A percentile compares a stretch with the other conserved stretches of the same genome.
Evolutionary conservation across 2,113 vertebrate species (phyloP).

Genomic region (Eurypyga helias): DNA sequence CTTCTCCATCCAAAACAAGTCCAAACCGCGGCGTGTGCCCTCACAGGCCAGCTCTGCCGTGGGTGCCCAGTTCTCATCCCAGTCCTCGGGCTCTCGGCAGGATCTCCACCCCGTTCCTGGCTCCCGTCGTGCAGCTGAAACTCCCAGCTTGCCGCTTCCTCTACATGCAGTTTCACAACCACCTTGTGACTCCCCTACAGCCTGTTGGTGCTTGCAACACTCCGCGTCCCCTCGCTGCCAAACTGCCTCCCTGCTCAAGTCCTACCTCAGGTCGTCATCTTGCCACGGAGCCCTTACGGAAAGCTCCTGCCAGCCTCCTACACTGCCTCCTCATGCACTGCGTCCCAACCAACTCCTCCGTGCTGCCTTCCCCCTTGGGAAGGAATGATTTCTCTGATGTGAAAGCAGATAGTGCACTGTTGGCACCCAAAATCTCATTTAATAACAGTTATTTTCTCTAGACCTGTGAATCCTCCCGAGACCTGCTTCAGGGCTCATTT

Average conservation of each 20-base stretch:
- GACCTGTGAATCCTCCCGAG: slow-evolving; percentile 1
- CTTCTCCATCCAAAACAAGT: background rate
- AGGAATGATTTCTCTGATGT: background rate
- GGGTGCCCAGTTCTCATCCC: background rate
- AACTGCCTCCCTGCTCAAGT: background rate
- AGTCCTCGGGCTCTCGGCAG: background rate
- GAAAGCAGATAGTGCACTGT: background rate
- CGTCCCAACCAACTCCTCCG: background rate
- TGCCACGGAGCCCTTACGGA: background rate
- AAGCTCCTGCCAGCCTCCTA: background rate
- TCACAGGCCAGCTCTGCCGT: background rate
- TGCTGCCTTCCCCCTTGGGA: background rate
- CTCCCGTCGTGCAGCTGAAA: background rate
- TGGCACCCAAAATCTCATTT: background rate
- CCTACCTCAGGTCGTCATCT: background rate
- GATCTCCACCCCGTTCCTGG: background rate
- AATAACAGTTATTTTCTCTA: background rate
- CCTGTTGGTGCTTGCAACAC: background rate
- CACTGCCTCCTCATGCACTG: background rate
- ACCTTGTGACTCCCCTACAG: background rate
- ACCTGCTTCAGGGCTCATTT: slow-evolving; percentile 21
- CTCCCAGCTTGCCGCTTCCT: background rate
- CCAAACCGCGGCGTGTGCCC: rapidly evolving
- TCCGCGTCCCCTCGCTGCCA: background rate
- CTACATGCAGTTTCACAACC: background rate